Evolutionary conservation across 1,140 invertebrate species (phyloP).

Genomic region (Telenomus remus): DNA sequence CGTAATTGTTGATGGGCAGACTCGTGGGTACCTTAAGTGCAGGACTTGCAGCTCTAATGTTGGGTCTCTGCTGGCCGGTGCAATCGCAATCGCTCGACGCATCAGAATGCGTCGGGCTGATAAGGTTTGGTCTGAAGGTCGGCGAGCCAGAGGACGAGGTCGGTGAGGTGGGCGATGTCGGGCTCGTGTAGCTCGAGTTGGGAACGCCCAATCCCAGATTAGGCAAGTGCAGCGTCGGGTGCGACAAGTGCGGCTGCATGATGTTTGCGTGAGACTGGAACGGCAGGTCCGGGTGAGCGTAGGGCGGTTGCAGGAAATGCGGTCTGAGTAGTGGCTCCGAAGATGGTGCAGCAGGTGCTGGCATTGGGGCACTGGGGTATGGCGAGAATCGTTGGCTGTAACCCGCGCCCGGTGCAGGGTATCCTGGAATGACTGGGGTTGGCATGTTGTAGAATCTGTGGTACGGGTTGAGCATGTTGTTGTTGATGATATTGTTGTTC

Average conservation of each 20-base stretch:
- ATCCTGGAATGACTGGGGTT: no score
- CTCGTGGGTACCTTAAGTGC: conserved; percentile 18
- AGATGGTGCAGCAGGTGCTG: conserved; percentile 7
- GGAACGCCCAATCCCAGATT: conserved; percentile 59
- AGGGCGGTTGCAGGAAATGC: conserved; percentile 47
- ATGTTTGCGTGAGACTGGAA: conserved; percentile 54
- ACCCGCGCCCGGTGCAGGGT: conserved; percentile 62
- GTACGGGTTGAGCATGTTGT: conserved; percentile 56
- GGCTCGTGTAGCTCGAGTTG: conserved; percentile 30
- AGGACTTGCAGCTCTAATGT: conserved; percentile 22
- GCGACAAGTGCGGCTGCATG: conserved; percentile 51
- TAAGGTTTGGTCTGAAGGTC: conserved; percentile 39
- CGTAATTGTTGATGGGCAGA: conserved; percentile 37
- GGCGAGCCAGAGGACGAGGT: conserved; percentile 47
- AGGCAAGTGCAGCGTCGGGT: conserved; percentile 53
- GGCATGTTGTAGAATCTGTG: conserved; percentile 58
- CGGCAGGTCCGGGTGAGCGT: conserved; percentile 44
- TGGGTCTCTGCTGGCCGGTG: conserved; percentile 5
- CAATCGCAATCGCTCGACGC: conserved; percentile 72
- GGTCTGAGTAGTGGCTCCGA: conserved; percentile 56
- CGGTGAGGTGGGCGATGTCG: conserved; percentile 53
- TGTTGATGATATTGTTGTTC: conserved; percentile 70
- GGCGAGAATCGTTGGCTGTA: conserved; percentile 64
- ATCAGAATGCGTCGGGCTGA: conserved; percentile 67
- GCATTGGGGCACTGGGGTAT: conserved; percentile 47